Evolutionary conservation across 2,888 invertebrate species (phyloP), one percentile per base, ranked within the genome.

Genomic region (Amiota mariae): DNA sequence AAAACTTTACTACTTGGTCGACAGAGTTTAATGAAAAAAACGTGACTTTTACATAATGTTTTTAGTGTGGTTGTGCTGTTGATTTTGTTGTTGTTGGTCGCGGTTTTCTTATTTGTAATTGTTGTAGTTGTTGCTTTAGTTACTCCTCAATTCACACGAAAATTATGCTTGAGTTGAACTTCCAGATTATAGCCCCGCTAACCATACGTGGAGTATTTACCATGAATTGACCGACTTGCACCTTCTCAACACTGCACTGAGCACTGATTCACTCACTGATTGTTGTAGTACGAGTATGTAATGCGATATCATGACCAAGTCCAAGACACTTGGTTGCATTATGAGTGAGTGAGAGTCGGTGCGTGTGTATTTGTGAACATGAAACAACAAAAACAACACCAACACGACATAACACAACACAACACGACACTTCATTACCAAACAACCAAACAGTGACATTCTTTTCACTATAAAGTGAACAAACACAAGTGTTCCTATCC

Each of bases 401-500:
- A 18, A 8, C 8, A 36, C 6, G 36, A 36, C 24, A 36, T 48
- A n/a, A n/a, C 3, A 24, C 24, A 67, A 67, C 67, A 67, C 18
- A 18, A 15, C 48, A 48, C 11, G 54, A 18, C 67, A 24, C 49
- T 84, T 76, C 82, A 85, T 77, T 24, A 24, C 24, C 47, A 67
- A 67, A 67, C 51, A 68, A 24, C 24, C 47, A 67, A 67, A 67
- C 51, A 68, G 67, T 54, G 54, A 74, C 77, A 84, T 84, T 81
- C 76, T 72, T 74, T 71, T 73, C 73, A 59, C 57, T 47, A 48
- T 18, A 70, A 71, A 54, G 20, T 72, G 59, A 70, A 73, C 75
- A 78, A 79, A 76, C 75, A 77, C 70, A 79, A 75, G 77, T 76
- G 74, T 74, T 74, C 72, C 81, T 81, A 80, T 81, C 80, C 81